Evolutionary conservation across 2,113 vertebrate genomes (phyloP).

Genomic region (Microcebus ravelobensis): DNA sequence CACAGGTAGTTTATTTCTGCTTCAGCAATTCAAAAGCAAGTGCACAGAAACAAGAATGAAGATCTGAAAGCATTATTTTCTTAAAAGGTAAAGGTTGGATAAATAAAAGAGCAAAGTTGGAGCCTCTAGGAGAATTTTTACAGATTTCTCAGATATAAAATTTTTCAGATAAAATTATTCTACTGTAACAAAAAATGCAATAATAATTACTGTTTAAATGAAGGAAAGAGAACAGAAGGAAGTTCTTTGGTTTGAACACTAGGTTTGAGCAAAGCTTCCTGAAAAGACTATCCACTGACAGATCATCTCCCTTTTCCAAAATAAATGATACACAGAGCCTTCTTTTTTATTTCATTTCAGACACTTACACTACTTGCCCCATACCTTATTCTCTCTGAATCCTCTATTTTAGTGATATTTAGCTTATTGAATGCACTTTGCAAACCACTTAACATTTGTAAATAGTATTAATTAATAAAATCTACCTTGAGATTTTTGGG

Average conservation of each 20-base stretch:
- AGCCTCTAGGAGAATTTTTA: neutral
- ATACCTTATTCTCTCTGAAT: neutral
- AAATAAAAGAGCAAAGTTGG: neutral
- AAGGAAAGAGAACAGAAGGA: neutral
- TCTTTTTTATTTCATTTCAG: neutral
- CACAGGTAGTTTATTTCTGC: neutral
- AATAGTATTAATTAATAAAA: neutral
- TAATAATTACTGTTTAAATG: neutral
- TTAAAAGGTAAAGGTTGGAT: neutral
- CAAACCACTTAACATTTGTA: neutral
- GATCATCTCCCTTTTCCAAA: neutral
- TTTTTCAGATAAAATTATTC: neutral
- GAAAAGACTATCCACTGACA: neutral
- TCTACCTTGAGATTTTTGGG: constrained; percentile 93
- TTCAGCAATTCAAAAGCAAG: neutral
- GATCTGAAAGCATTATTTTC: neutral
- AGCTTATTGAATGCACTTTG: neutral
- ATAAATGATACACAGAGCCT: neutral
- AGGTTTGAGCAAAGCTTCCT: neutral
- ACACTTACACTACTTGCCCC: neutral
- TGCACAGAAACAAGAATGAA: neutral
- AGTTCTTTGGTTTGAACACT: neutral
- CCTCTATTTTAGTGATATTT: neutral
- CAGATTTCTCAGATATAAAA: neutral
- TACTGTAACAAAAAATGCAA: neutral